Base-by-base conservation (phyloP, 2,113 vertebrate species). In the Rhizomys pruinosus region DNA sequence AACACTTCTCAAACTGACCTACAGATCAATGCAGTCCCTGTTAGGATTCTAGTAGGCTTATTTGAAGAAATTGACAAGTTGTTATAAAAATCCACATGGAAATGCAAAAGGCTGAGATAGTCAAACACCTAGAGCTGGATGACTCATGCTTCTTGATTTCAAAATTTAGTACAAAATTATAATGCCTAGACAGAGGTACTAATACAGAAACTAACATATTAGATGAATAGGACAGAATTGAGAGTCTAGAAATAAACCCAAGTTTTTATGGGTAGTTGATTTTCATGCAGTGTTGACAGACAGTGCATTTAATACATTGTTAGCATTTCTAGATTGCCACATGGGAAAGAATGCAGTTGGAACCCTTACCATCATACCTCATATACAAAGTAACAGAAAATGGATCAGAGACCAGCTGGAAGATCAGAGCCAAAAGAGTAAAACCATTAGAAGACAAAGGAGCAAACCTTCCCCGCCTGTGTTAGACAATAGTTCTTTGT, bases 111-210 rank as follows among this genome's bases (percentile, higher is more conserved):
- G 57, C 66, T 57, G 34, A 71, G 34, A 57, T 12, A 86, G 34
- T 57, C 25, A 63, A 32, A 63, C 22, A 32, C 15, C 42, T 22
- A 47, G 47, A 68, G 8, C 4, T 47, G 42, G 19, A 64, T 68
- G 29, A 68, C 34, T 52, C 42, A 34, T 13, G 34, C 29, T 68
- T 84, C 12, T 86, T 72, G 34, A 61, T 68, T 77, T 81, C 11
- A 72, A 89, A 91, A 93, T 34, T 89, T 81, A 72, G 29, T 22
- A 42, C 12, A 93, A 87, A 91, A 27, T 27, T 66, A 44, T 4
- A 78, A 22, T 82, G 61, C 85, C 23, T 77, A 91, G 61, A 52
- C 29, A 76, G 47, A 27, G 63, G 22, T 66, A 4, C 39, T 81
- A 44, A 44, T 17, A 1, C 20, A 87, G 69, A n/a, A 37, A 71